Evolutionary conservation across 2,888 invertebrate species (phyloP), one percentile per base, ranked within the genome.

Genomic region (Malachius bipustulatus): DNA sequence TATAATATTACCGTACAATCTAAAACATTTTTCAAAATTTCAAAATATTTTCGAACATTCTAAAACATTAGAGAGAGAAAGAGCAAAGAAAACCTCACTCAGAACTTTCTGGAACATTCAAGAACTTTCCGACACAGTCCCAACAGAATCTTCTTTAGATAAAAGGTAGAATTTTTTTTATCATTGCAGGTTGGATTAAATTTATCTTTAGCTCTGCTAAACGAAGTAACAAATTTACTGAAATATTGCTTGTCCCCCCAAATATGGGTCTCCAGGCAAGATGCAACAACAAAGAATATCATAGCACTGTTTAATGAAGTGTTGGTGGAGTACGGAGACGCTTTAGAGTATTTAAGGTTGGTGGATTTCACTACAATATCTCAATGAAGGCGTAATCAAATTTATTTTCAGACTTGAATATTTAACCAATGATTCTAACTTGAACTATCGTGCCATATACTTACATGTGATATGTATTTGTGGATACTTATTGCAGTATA

Each of bases 321-420:
- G 4, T 66, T 77, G 56, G 60, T 69, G n/a, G 57, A 70, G 42
- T 53, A 74, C 40, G 77, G 75, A 9, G 75, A 74, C 38, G 55
- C 70, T 26, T 47, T 75, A 26, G 63, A 62, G 39, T 69, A 70
- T 53, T 71, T 67, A 47, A 66, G 69, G 73, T 47, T 66, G 69
- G 73, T 51, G 41, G 46, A 26, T 15, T 24, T 37, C 26, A 33
- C 35, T 28, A 29, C 15, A 15, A 16, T 28, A 10, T 24, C 4
- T 8, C 26, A 26, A 32, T 28, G 15, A 33, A 30, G 14, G 11
- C 8, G 8, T n/a, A n/a, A n/a, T n/a, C n/a, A n/a, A n/a, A 6
- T 28, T 34, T 34, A 36, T 31, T 56, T 55, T 40, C 42, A 60
- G 61, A 41, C 37, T 61, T 16, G 56, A 59, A 44, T 52, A 54